These are phyloP conservation scores for Stenichneumon culpator DNA, from an alignment of 2,888 invertebrate genomes.

Conservation along the genomic window DNA sequence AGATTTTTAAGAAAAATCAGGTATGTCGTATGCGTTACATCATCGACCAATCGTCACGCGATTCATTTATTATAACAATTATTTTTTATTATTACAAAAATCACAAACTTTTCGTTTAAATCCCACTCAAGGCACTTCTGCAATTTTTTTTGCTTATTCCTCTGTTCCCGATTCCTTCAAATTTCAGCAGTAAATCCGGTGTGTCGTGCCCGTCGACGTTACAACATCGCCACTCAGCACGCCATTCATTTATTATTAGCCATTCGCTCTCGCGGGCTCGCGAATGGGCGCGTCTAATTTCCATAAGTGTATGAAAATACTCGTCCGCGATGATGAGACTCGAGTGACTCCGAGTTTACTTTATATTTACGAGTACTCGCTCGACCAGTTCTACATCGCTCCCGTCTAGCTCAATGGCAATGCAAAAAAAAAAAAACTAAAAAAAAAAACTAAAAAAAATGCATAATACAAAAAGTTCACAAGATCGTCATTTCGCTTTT, in stretches of 20 bases:
- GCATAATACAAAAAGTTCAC: not conserved
- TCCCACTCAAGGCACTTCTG: too few species aligned
- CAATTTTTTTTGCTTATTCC: not conserved
- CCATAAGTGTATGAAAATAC: slow-evolving; percentile 58
- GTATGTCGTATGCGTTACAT: too few species aligned
- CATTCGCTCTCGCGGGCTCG: not conserved
- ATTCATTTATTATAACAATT: too few species aligned
- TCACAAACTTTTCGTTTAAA: too few species aligned
- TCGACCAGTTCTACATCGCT: slow-evolving; percentile 1
- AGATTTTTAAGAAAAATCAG: too few species aligned
- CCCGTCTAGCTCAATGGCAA: not conserved
- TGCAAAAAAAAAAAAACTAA: slow-evolving; percentile 14
- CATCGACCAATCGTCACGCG: too few species aligned
- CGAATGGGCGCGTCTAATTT: slow-evolving; percentile 58
- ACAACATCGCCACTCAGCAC: slow-evolving; percentile 13
- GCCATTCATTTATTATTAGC: slow-evolving; percentile 58
- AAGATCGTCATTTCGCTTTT: slow-evolving; percentile 18
- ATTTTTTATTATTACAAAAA: too few species aligned
- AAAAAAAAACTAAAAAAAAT: slow-evolving; percentile 4
- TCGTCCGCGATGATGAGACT: slow-evolving; percentile 31
- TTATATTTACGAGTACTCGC: not conserved
- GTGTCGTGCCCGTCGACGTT: slow-evolving; percentile 1
- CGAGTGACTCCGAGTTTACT: slow-evolving; percentile 18
- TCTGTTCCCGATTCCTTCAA: not conserved
- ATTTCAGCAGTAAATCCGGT: not conserved